A percentile compares a stretch with the other conserved stretches of the same genome.
These are phyloP conservation scores for Cochlearius cochlearius DNA, from an alignment of 2,113 vertebrate species.

Conservation along the genomic window DNA sequence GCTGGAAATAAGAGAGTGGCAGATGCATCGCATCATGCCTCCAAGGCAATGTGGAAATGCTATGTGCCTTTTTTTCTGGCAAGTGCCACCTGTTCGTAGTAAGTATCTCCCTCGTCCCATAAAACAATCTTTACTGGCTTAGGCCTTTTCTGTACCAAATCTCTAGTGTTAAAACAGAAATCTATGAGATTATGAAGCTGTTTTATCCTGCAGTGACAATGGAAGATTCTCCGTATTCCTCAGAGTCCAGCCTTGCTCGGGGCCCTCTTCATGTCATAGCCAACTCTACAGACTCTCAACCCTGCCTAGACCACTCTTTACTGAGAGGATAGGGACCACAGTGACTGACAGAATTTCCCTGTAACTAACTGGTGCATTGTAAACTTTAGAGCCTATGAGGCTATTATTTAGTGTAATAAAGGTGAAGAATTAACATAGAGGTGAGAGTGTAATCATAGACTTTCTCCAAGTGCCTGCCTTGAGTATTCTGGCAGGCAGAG, in stretches of 20 bases:
- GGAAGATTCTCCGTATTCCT: background rate
- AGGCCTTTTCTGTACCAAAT: background rate
- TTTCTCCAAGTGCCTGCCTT: background rate
- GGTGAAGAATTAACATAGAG: background rate
- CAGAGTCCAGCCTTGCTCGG: background rate
- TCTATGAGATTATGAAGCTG: background rate
- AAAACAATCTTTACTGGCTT: background rate
- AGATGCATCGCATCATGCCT: background rate
- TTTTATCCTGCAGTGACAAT: background rate
- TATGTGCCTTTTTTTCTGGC: background rate
- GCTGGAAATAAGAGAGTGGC: background rate
- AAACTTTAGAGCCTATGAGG: background rate
- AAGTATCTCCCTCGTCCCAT: background rate
- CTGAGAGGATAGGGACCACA: background rate
- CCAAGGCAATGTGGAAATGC: background rate
- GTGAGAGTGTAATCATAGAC: background rate
- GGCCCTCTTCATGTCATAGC: background rate
- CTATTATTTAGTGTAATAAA: background rate
- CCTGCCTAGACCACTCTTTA: background rate
- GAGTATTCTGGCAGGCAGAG: background rate
- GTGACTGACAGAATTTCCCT: background rate
- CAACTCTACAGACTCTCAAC: background rate
- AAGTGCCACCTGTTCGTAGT: background rate
- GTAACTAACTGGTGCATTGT: background rate
- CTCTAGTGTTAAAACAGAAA: background rate